A percentile compares a stretch with the other conserved stretches of the same genome.
Evolutionary conservation across 2,113 vertebrate species (phyloP).

Genomic region (Procavia capensis): DNA sequence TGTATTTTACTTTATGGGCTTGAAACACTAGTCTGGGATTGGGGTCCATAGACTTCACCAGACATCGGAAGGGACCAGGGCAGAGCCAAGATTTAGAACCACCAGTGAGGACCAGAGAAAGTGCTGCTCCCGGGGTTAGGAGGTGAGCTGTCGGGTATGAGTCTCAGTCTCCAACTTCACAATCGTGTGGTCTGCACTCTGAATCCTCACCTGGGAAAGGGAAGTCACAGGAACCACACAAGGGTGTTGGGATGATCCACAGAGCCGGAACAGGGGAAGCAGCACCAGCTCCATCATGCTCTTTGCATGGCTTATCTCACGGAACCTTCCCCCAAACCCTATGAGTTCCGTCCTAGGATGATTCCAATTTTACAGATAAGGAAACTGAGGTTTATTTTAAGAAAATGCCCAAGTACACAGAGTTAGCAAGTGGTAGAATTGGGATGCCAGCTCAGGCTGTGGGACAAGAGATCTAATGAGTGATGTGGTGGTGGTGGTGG

Average conservation of each 20-base stretch:
- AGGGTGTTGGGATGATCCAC: too few species aligned
- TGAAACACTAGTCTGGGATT: background rate
- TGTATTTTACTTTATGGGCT: background rate
- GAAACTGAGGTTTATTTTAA: background rate
- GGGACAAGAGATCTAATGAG: rapidly evolving
- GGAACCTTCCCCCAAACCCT: background rate
- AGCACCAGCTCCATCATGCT: rapidly evolving
- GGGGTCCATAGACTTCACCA: background rate
- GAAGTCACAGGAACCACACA: rapidly evolving
- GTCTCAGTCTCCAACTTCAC: background rate
- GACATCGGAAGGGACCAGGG: rapidly evolving
- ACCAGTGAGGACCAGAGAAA: rapidly evolving
- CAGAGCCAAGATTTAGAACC: rapidly evolving
- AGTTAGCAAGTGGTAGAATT: background rate
- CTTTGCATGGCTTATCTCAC: rapidly evolving
- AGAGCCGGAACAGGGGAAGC: rapidly evolving
- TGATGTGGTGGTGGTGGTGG: too few species aligned
- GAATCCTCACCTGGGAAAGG: too few species aligned
- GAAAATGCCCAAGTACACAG: background rate
- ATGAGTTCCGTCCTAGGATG: background rate
- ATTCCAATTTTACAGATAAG: too few species aligned
- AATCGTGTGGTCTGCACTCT: background rate
- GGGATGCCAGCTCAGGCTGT: background rate
- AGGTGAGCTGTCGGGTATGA: background rate
- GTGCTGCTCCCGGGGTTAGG: rapidly evolving